Conservation (phyloP, 2,113 vertebrate species). For the Indri indri region DNA sequence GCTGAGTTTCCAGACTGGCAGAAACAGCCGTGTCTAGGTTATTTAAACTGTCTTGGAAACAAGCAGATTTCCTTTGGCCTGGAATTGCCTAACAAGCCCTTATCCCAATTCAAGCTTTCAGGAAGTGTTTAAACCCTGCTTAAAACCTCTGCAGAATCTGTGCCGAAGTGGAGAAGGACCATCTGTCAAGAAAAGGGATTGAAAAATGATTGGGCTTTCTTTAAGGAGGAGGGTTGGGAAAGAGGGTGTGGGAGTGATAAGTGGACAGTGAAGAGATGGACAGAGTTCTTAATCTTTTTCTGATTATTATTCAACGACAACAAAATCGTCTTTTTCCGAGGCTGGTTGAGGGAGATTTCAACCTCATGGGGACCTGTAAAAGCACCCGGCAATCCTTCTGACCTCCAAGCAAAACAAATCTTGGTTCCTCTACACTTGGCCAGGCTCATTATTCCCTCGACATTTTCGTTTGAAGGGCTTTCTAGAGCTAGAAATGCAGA, state of each 20-base stretch:
- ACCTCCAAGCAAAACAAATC: neutral
- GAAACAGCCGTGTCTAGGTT: neutral
- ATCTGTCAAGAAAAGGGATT: slow-evolving; percentile 54
- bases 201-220: slow-evolving; percentile 44
- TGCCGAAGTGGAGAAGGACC: slow-evolving; percentile 58
- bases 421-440: neutral
- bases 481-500: neutral
- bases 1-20: slow-evolving; percentile 14
- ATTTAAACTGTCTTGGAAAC: slow-evolving; percentile 52
- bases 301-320: slow-evolving; percentile 48
- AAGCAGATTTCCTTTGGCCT: slow-evolving; percentile 54
- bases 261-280: slow-evolving; percentile 15
- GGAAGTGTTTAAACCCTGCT: slow-evolving; percentile 62
- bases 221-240: slow-evolving; percentile 52
- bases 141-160: slow-evolving; percentile 43
- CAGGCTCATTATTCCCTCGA: neutral
- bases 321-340: neutral
- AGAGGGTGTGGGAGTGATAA: slow-evolving; percentile 50
- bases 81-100: slow-evolving; percentile 41
- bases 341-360: slow-evolving; percentile 28
- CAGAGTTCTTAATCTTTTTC: slow-evolving; percentile 35
- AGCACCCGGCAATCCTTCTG: neutral
- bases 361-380: neutral
- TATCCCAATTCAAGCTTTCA: slow-evolving; percentile 48
- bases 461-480: slow-evolving; percentile 6